A percentile compares a stretch with the other conserved stretches of the same genome.
phyloP scores from a whole-genome alignment of 1,140 invertebrate genomes.

The Heliothis subflexa region DNA sequence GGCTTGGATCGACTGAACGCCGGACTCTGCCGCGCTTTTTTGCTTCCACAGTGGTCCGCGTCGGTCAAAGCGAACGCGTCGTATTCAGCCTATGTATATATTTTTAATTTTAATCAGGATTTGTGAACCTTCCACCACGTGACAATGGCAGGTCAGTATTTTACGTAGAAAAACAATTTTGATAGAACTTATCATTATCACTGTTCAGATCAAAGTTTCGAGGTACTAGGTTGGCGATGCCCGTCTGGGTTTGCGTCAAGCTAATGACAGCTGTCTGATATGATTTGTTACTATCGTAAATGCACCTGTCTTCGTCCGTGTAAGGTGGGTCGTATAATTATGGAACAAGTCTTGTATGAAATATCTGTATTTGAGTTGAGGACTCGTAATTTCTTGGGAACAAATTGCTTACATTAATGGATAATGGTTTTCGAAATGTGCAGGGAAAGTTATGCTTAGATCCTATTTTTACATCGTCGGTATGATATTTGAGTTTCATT shows the following conservation, averaged over 20 bases:
- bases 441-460: background rate
- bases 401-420: slow-evolving; percentile 14
- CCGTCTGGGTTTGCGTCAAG: background rate
- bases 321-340: background rate
- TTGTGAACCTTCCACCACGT: slow-evolving; percentile 47
- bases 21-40: slow-evolving; percentile 41
- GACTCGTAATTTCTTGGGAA: background rate
- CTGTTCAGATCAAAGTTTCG: slow-evolving; percentile 21
- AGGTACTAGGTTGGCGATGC: background rate
- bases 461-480: background rate
- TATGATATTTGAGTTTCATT: background rate
- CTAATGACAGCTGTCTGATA: background rate
- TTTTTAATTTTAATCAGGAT: slow-evolving; percentile 50
- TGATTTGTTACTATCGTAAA: background rate
- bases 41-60: slow-evolving; percentile 48
- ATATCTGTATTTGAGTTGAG: slow-evolving; percentile 1
- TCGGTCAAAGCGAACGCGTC: slow-evolving; percentile 48
- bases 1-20: slow-evolving; percentile 20
- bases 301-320: slow-evolving; percentile 8
- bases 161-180: slow-evolving; percentile 11
- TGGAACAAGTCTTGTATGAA: slow-evolving; percentile 26
- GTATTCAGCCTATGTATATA: slow-evolving; percentile 46
- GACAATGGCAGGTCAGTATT: slow-evolving; percentile 48
- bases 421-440: background rate
- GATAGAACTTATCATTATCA: background rate